A percentile compares a stretch with the other conserved stretches of the same genome.
phyloP scores from a whole-genome alignment of 2,113 vertebrate species.

The Leucopsar rothschildi region DNA sequence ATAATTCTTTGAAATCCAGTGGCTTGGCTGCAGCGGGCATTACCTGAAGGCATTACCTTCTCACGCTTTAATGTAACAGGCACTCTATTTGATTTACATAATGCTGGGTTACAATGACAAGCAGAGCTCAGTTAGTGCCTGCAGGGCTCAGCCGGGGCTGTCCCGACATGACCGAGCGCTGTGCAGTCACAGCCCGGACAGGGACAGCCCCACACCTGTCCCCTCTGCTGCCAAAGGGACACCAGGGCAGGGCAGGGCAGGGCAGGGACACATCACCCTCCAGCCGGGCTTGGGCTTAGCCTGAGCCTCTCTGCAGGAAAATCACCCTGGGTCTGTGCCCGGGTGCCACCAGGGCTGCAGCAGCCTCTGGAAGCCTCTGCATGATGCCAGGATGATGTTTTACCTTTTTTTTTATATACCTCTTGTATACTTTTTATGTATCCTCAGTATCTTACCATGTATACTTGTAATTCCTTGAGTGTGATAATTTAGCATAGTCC shows the following conservation, averaged over 20 bases:
- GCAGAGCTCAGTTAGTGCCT: not conserved
- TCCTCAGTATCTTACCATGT: not conserved
- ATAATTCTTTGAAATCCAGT: not conserved
- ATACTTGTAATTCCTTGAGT: not conserved
- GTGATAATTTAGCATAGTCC: not conserved
- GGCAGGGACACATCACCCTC: rapidly evolving
- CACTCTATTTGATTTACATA: not conserved
- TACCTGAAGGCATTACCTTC: not conserved
- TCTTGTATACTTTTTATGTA: not conserved
- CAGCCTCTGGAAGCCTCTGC: not conserved
- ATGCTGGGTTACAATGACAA: not conserved
- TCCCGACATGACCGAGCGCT: not conserved
- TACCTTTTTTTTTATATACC: not conserved
- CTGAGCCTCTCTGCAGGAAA: not conserved
- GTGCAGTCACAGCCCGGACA: not conserved
- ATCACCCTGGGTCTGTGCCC: not conserved
- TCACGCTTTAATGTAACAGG: not conserved
- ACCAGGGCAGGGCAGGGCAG: not conserved
- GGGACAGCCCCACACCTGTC: not conserved
- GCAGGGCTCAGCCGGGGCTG: not conserved
- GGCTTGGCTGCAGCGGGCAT: not conserved
- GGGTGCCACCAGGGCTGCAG: not conserved
- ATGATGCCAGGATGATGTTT: too few species aligned
- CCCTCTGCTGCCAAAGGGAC: not conserved
- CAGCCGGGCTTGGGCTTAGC: not conserved